Conservation (phyloP, 53 echinoderm and acorn worm species). For the Temnopleurus reevesii region DNA sequence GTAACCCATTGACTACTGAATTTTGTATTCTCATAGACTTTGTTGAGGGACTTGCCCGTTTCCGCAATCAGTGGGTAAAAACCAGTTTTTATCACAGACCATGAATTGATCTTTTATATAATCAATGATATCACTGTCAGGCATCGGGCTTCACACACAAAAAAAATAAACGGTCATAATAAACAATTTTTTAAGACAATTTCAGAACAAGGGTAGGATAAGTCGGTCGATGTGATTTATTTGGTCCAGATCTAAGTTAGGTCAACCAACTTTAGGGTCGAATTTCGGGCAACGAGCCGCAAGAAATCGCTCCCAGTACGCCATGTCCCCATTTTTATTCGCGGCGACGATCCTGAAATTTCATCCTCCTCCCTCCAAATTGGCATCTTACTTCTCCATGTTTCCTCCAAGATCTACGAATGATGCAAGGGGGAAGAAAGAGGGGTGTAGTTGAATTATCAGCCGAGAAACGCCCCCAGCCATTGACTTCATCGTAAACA, state of each 20-base stretch:
- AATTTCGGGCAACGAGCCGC: not conserved
- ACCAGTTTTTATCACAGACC: too few relatives aligned
- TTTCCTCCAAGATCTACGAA: not conserved
- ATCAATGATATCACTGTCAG: too few relatives aligned
- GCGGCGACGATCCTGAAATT: not conserved
- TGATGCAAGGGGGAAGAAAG: not conserved
- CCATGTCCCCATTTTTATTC: not conserved
- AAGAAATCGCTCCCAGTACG: not conserved
- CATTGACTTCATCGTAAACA: constrained; percentile 1
- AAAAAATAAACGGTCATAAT: too few relatives aligned
- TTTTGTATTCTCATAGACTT: too few relatives aligned
- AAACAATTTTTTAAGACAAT: too few relatives aligned
- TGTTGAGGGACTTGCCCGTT: too few relatives aligned
- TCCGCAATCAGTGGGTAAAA: too few relatives aligned
- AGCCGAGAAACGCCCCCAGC: not conserved
- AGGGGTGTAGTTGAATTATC: constrained; percentile 1
- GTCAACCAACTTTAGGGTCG: not conserved
- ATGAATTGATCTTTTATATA: too few relatives aligned
- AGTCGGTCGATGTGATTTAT: too few relatives aligned
- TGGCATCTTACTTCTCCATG: not conserved
- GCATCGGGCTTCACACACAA: too few relatives aligned
- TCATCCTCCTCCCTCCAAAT: not conserved
- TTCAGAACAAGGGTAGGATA: too few relatives aligned
- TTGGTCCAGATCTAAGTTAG: not conserved
- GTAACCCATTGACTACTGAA: too few relatives aligned